A percentile compares a stretch with the other conserved stretches of the same genome.
phyloP scores from a whole-genome alignment of 1,140 invertebrate species.

The Dolichoris vasculosae region DNA sequence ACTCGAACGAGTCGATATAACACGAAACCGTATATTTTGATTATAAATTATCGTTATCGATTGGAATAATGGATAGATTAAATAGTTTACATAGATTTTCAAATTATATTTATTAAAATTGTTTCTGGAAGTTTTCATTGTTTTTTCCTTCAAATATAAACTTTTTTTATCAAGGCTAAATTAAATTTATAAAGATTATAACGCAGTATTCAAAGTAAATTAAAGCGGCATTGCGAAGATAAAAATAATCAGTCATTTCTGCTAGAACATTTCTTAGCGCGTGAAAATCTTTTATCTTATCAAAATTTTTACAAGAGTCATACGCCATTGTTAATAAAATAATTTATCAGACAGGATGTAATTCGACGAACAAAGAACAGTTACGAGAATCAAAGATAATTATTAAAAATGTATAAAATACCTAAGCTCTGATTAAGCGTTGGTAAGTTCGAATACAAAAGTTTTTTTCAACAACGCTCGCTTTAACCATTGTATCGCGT shows the following conservation, averaged over 20 bases:
- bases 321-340: slow-evolving; percentile 19
- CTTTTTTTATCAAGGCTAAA: background rate
- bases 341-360: slow-evolving; percentile 40
- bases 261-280: background rate
- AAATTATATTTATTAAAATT: too few species aligned
- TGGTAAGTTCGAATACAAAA: background rate
- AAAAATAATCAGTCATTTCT: slow-evolving; percentile 43
- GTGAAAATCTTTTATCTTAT: slow-evolving; percentile 45
- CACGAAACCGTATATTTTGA: background rate
- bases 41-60: slow-evolving; percentile 3
- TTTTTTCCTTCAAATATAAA: background rate
- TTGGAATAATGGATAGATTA: background rate
- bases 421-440: background rate
- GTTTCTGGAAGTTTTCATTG: background rate
- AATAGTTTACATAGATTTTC: background rate
- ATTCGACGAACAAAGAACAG: background rate
- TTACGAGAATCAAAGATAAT: background rate
- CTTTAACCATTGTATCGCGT: too few species aligned
- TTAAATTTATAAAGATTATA: background rate
- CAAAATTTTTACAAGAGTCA: slow-evolving; percentile 23
- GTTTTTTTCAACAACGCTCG: too few species aligned
- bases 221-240: slow-evolving; percentile 4
- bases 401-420: background rate
- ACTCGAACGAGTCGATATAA: background rate
- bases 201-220: background rate